These are phyloP conservation scores for Sylvietta virens DNA, from an alignment of 2,113 vertebrate genomes.

Conservation along the genomic window DNA sequence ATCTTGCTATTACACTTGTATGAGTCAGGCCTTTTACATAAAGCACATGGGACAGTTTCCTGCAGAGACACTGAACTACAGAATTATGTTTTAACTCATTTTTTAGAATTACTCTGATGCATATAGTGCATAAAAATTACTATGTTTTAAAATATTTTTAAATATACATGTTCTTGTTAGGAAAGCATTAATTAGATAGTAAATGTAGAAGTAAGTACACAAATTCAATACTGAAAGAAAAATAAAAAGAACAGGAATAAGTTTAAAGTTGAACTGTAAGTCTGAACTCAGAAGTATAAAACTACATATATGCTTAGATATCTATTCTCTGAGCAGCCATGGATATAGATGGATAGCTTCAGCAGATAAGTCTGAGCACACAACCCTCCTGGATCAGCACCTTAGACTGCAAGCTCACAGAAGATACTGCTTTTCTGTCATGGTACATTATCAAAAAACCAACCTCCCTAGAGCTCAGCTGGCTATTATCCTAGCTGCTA, in stretches of 20 bases:
- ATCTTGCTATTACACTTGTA: background rate
- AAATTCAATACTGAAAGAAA: background rate
- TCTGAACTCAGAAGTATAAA: background rate
- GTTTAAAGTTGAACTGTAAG: background rate
- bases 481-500: background rate
- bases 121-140: background rate
- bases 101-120: background rate
- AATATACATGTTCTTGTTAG: background rate
- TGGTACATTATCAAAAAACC: background rate
- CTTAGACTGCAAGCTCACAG: background rate
- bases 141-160: background rate
- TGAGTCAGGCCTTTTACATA: constrained; percentile 22
- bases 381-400: background rate
- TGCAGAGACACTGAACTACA: background rate
- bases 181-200: background rate
- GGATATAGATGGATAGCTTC: background rate
- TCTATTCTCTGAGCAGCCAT: background rate
- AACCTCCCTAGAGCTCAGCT: background rate
- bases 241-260: background rate
- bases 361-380: background rate
- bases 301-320: background rate
- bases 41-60: background rate
- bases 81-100: background rate
- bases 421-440: background rate
- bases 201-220: background rate